Evolutionary conservation across 2,888 invertebrate species (phyloP), one percentile per base, ranked within the genome.

Genomic region (Scrobipalpa atriplicella): DNA sequence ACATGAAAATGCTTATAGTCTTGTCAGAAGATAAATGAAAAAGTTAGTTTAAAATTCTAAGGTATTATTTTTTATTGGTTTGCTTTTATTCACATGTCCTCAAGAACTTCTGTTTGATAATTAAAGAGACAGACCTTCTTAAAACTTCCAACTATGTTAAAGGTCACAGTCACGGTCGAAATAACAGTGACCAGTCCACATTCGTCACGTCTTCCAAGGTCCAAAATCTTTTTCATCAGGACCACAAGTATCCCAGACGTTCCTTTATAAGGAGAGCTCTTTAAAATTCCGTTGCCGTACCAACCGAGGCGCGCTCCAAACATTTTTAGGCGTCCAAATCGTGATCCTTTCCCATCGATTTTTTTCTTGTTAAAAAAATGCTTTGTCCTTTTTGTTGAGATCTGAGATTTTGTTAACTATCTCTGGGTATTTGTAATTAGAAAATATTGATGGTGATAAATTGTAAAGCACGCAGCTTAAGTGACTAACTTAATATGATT

Each of bases 231-330:
- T 84, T 85, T 83, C 77, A 77, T 76, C 78, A 72, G 75, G 71
- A 73, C 71, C 74, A 77, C 71, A 82, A 76, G 78, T 76, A 86
- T 85, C 80, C 82, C 82, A 79, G 75, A 72, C 79, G 77, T 78
- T 77, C 87, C 89, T 80, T 86, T 82, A 82, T 73, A 85, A 84
- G 87, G 84, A 81, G 80, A 77, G 78, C 86, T 90, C 78, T 82
- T 92, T 91, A 83, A 90, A 87, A 92, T 92, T 91, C 92, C 87
- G 69, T 79, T 83, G 85, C 79, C 88, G 92, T 89, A 81, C 79
- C 66, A 70, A 66, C 72, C 72, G 77, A 82, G 82, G 81, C 83
- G 86, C 86, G 83, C 79, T 85, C 86, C 85, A 70, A 80, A 88
- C 89, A 91, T 91, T 84, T 86, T 90, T 87, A 82, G 86, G 87